Base-by-base conservation (phyloP, 2,888 invertebrate species). In the Augochlorella aurata region DNA sequence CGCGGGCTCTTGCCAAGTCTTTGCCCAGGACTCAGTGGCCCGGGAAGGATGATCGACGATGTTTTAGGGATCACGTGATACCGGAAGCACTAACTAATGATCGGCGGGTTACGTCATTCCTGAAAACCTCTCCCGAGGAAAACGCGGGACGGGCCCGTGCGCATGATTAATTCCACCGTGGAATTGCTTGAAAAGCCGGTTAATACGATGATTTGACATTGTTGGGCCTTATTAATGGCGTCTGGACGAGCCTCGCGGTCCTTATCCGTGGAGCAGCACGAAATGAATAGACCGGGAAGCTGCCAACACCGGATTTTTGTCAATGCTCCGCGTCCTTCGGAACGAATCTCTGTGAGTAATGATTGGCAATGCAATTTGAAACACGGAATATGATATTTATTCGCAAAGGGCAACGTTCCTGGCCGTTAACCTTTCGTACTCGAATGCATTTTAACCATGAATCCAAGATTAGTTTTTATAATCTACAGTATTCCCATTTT, bases 31-130 rank as follows among this genome's bases (percentile, higher is more conserved):
- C 82, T 82, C 73, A 38, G 29, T 61, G 45, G 73, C 44, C 78
- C 81, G 77, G 85, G n/a, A 79, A 78, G 87, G 73, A 87, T 87
- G 87, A 87, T 87, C 85, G 85, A 87, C 87, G 87, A 87, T 79
- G 85, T 87, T 87, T 87, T 87, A 87, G 83, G 87, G 87, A 87
- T 87, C 85, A 87, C 85, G 87, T 81, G 87, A 87, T 87, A 87
- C 87, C 87, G 87, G 87, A 87, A 87, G 87, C 85, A 78, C 77
- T 66, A 77, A 77, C 86, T 86, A 86, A 86, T 85, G 87, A 85
- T 87, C 85, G 77, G 21, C 67, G 70, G 79, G 81, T 87, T 87
- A 87, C 87, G 87, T 83, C 83, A 83, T 76, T 81, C 50, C 83
- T 81, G 85, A 79, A 86, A 86, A 83, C 38, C 24, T 63, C 76